Conservation (phyloP, 1,140 invertebrate species). For the Acromyrmex heyeri region DNA sequence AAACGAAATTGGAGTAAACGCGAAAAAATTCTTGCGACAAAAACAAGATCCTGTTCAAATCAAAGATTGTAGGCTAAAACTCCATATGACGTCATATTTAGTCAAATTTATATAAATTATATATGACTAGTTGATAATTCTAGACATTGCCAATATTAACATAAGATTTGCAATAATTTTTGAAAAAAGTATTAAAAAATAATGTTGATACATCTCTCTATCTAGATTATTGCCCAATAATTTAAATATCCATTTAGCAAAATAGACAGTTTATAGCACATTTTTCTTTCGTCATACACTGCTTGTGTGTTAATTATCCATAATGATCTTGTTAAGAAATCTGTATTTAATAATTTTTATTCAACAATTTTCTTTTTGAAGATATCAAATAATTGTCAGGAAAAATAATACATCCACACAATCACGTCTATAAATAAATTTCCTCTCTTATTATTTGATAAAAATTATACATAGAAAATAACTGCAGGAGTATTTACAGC, state of each 20-base stretch:
- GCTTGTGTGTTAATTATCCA: background rate
- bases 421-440: background rate
- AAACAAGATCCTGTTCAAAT: constrained; percentile 2
- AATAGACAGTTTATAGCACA: no score
- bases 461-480: background rate
- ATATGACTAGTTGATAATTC: background rate
- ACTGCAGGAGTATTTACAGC: background rate
- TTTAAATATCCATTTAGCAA: no score
- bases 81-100: background rate
- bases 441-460: background rate
- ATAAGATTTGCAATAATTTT: background rate
- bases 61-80: background rate
- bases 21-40: background rate
- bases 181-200: background rate
- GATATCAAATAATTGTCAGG: background rate
- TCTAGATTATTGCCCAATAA: no score
- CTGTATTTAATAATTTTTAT: background rate
- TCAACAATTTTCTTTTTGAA: background rate
- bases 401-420: background rate
- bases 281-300: background rate
- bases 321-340: background rate
- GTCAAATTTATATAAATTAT: background rate
- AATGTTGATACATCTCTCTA: background rate
- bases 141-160: no score
- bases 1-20: background rate